phyloP scores from a whole-genome alignment of 2,888 invertebrate species.

The Pecten maximus region DNA sequence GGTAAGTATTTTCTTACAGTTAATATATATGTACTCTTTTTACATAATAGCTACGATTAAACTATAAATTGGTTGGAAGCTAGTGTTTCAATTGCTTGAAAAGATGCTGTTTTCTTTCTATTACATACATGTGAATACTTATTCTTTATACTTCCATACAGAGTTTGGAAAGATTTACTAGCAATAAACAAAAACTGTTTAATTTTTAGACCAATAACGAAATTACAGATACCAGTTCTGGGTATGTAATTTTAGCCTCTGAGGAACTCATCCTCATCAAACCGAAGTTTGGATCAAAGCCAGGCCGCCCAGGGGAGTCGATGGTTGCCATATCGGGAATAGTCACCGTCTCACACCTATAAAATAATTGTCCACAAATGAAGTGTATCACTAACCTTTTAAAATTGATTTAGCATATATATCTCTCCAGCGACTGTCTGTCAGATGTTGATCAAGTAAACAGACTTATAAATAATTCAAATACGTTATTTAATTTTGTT shows the following conservation, averaged over 20 bases:
- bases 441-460: not conserved
- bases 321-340: conserved; percentile 47
- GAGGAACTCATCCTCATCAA: conserved; percentile 41
- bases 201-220: too few species aligned
- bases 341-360: conserved; percentile 57
- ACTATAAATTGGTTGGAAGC: too few species aligned
- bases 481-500: too few species aligned
- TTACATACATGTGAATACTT: too few species aligned
- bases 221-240: conserved; percentile 41
- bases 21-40: too few species aligned
- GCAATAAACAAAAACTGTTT: too few species aligned
- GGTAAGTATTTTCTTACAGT: too few species aligned
- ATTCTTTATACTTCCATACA: too few species aligned
- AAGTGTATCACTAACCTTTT: not conserved
- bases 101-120: too few species aligned
- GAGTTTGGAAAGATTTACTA: too few species aligned
- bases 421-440: not conserved
- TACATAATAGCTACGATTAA: too few species aligned
- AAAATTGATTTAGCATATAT: not conserved
- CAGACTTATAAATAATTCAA: not conserved
- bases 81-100: too few species aligned
- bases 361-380: not conserved
- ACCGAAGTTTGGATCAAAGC: conserved; percentile 48
- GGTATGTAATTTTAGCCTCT: conserved; percentile 22
- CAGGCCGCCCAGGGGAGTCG: conserved; percentile 31